Conservation (phyloP, 2,113 vertebrate genomes). For the Protomyctophum bolini region DNA sequence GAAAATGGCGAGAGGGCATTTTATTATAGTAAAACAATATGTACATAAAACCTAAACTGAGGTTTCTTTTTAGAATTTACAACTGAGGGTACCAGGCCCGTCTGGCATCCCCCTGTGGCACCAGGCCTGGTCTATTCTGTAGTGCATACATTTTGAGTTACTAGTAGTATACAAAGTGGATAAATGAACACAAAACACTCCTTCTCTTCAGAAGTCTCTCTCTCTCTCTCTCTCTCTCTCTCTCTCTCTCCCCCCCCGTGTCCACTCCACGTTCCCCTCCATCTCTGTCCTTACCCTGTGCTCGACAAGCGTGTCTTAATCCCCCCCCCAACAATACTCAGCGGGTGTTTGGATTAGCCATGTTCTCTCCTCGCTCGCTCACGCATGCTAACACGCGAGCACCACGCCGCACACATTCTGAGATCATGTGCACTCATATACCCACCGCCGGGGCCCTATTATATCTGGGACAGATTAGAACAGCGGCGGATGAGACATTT, state of each 20-base stretch:
- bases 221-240: conserved; percentile 19
- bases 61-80: no score
- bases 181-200: no score
- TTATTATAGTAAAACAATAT: no score
- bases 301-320: conserved; percentile 34
- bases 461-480: conserved; percentile 13
- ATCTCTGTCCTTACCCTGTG: conserved; percentile 23
- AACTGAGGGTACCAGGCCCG: no score
- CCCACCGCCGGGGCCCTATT: neutral
- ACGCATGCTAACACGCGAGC: neutral
- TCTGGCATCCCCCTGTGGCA: no score
- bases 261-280: neutral
- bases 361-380: neutral
- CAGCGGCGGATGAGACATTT: conserved; percentile 27
- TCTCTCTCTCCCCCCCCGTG: neutral
- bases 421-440: neutral
- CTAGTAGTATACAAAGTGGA: no score
- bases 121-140: no score
- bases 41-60: no score
- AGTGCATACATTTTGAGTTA: no score
- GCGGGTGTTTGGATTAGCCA: conserved; percentile 26
- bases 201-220: neutral
- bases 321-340: neutral
- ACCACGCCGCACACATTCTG: neutral
- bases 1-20: no score